Evolutionary conservation across 2,888 invertebrate genomes (phyloP), one percentile per base, ranked within the genome.

Genomic region (Nephrocerus scutellatus): DNA sequence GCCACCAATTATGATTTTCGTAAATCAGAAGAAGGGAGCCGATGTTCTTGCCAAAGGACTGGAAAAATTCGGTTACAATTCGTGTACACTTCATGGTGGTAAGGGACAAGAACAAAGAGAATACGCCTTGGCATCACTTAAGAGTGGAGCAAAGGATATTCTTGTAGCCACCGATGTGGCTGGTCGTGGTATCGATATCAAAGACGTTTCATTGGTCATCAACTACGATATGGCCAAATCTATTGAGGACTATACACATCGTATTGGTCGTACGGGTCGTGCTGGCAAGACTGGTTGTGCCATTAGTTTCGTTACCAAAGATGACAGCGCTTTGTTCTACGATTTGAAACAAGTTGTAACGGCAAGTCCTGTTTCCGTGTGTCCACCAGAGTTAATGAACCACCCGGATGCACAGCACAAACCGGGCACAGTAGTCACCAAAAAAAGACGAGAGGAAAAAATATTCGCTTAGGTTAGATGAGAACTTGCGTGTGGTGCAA

Each of bases 141-240:
- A 99, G 67, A 82, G 84, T 36, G 97, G 97, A 5, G 79, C 86
- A 2, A 97, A 97, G 67, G 96, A 99, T 63, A 98, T 99, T 60
- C 72, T 99, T 53, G 98, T 99, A 25, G 98, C 98, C 1, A 99
- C 98, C 1, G 97, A 99, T 69, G 98, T 99, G 2, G 98, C 98
- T 51, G 98, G 98, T 53, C 86, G 98, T 77, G 98, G 98, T 89
- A 98, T 99, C 52, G 98, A 99, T 63, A 97, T 99, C 63, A 97
- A 98, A 66, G 97, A 99, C 67, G 98, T 99, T 3, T 93, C 96
- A 6, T 77, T 98, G 71, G 98, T 99, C 47, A 91, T 99, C 56
- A 99, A 99, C 69, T 99, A 99, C 59, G 98, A 99, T 63, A 99
- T 99, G 98, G 96, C 98, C 0, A 98, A 98, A 70, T 82, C 85